These are phyloP conservation scores for Metridium senile DNA, from an alignment of 92 coral and sea anemone species.

Conservation along the genomic window DNA sequence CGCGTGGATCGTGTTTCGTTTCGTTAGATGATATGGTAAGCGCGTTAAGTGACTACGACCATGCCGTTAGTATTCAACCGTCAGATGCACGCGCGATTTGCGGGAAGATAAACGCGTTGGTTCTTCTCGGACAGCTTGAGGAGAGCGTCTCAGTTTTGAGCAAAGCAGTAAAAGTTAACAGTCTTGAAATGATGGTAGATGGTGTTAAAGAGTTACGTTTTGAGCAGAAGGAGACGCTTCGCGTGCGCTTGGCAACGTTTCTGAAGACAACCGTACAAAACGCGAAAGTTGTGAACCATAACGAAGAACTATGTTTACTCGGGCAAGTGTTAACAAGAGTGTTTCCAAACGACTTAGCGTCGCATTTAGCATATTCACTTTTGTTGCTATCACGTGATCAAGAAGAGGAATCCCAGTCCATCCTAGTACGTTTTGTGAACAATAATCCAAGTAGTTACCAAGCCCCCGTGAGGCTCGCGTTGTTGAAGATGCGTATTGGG, in stretches of 20 bases:
- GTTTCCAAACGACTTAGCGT: constrained; percentile 64
- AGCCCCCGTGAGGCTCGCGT: constrained; percentile 74
- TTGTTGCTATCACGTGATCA: constrained; percentile 62
- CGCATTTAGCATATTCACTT: constrained; percentile 76
- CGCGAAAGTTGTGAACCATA: constrained; percentile 7
- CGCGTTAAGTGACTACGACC: constrained; percentile 77
- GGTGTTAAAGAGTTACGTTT: constrained; percentile 56
- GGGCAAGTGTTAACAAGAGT: constrained; percentile 80
- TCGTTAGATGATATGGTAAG: constrained; percentile 56
- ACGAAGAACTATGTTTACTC: constrained; percentile 46
- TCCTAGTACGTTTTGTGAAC: constrained; percentile 71
- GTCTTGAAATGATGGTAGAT: constrained; percentile 45
- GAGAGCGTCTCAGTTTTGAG: constrained; percentile 54
- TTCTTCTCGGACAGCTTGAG: constrained; percentile 47
- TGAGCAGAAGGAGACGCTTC: constrained; percentile 42
- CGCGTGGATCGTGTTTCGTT: constrained; percentile 80
- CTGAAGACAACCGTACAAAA: constrained; percentile 34
- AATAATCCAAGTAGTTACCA: constrained; percentile 70
- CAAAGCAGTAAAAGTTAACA: constrained; percentile 32
- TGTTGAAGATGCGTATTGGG: constrained; percentile 75
- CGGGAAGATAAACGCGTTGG: constrained; percentile 65
- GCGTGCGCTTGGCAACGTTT: constrained; percentile 47
- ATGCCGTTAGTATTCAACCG: constrained; percentile 71
- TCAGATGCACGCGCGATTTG: constrained; percentile 75
- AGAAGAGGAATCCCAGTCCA: constrained; percentile 86